Base-by-base conservation (phyloP, 1,140 invertebrate species). In the Mactra quadrangularis region DNA sequence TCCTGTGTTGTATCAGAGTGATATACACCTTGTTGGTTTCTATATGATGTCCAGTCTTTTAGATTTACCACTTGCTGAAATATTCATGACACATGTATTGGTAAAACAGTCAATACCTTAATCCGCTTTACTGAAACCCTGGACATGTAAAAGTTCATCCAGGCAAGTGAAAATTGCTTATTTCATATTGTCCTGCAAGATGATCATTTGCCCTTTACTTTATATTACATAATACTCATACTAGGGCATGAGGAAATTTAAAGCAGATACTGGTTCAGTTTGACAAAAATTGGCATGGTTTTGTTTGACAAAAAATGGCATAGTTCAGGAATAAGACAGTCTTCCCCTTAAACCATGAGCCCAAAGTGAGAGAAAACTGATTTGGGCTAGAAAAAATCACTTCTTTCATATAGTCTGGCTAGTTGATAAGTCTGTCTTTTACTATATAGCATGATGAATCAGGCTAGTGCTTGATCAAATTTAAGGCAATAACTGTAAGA, bases 51-150 rank as follows among this genome's bases (percentile, higher is more conserved):
- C 85, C 82, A 85, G 19, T 59, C 57, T 17, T 0, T 68, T 27
- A 85, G 57, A 68, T 79, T 79, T 33, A 85, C 74, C 22, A 59
- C 55, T 55, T 76, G 53, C 82, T 87, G 50, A 62, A 81, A 77
- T 35, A 47, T 19, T 17, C 22, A 59, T n/a, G n/a, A 47, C 17
- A 47, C 41, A 9, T 47, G 17, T 17, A 47, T 17, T 47, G 7
- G 41, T 47, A 47, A 47, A 9, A 47, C 41, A 47, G 41, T 47
- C 7, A 9, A 7, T 47, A 9, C 17, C 41, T 47, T 47, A 9
- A 47, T 47, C 7, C 41, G 17, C 7, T 47, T 9, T 17, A 47
- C 7, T 47, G 41, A 47, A 9, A 9, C 7, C 17, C 7, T 17
- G 7, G 7, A 47, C 17, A 47, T 17, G 7, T 9, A 9, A 47